Percentiles rank a stretch among this genome's conserved stretches.
These are phyloP conservation scores for Coptodon bakossiorum DNA, from an alignment of 2,113 vertebrate species.

Conservation along the genomic window DNA sequence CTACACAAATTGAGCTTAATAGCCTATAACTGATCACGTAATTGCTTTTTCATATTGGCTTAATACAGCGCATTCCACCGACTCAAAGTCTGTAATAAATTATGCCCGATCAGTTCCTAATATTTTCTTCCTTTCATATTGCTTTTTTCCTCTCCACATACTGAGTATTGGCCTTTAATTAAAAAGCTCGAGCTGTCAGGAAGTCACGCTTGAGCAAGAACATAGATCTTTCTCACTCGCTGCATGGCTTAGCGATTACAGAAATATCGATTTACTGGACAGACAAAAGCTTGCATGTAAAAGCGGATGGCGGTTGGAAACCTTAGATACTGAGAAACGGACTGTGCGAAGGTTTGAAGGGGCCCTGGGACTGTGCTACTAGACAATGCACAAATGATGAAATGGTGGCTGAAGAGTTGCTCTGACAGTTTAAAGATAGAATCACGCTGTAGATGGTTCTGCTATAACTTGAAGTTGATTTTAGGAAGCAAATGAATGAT, in stretches of 20 bases:
- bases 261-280: conserved; percentile 68
- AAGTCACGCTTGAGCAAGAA: conserved; percentile 59
- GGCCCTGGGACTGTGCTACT: not conserved
- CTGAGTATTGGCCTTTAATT: conserved; percentile 62
- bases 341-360: not conserved
- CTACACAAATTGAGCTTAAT: conserved; percentile 45
- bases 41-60: conserved; percentile 43
- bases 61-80: conserved; percentile 45
- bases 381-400: conserved; percentile 29
- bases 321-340: conserved; percentile 61
- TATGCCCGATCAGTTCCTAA: not conserved
- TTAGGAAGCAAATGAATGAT: not conserved
- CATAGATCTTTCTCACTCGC: conserved; percentile 65
- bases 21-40: conserved; percentile 59
- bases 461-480: not conserved
- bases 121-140: conserved; percentile 35
- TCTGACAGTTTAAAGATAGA: not conserved
- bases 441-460: not conserved
- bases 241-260: conserved; percentile 59
- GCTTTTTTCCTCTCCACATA: not conserved
- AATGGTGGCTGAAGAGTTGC: not conserved
- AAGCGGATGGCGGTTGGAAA: conserved; percentile 50
- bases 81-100: conserved; percentile 60
- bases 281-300: conserved; percentile 63
- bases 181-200: conserved; percentile 64